A percentile compares a stretch with the other conserved stretches of the same genome.
Conservation (phyloP, 2,797 vertebrate genomes). For the Neosilurus mollespiculum region DNA sequence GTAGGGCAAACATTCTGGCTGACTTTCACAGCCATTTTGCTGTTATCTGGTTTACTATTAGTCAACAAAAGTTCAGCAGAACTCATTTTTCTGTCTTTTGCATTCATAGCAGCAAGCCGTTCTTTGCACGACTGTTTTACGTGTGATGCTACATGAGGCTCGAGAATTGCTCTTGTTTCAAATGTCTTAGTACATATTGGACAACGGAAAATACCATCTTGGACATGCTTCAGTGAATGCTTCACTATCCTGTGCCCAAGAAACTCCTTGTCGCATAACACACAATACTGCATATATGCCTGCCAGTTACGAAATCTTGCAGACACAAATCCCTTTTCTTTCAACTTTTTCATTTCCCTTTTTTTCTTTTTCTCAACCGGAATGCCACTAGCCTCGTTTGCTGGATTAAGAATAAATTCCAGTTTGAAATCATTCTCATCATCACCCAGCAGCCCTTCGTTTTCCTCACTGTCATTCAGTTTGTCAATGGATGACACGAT, state of each 20-base stretch:
- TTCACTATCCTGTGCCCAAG: conserved; percentile 96
- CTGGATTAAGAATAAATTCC: conserved; percentile 82
- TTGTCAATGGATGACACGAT: conserved; percentile 97
- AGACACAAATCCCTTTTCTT: conserved; percentile 95
- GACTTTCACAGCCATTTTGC: conserved; percentile 73
- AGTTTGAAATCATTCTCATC: conserved; percentile 83
- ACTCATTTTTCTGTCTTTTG: conserved; percentile 83
- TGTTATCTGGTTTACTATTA: conserved; percentile 43
- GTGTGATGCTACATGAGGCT: conserved; percentile 96
- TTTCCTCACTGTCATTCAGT: conserved; percentile 91
- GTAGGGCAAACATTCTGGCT: conserved; percentile 76
- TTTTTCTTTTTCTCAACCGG: conserved; percentile 91
- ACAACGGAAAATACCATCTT: conserved; percentile 95
- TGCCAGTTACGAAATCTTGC: conserved; percentile 99
- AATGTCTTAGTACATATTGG: conserved; percentile 97
- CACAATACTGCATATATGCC: conserved; percentile 99
- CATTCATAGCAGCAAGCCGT: conserved; percentile 94
- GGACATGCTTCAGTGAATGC: conserved; percentile 97
- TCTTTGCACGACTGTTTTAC: conserved; percentile 99
- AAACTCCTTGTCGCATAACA: conserved; percentile 98
- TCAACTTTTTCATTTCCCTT: conserved; percentile 90
- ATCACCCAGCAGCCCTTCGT: conserved; percentile 84
- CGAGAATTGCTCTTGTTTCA: conserved; percentile 91
- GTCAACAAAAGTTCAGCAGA: conserved; percentile 58
- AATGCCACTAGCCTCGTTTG: conserved; percentile 82